These are phyloP conservation scores for Poicephalus gulielmi DNA, from an alignment of 2,113 vertebrate genomes.

Conservation along the genomic window DNA sequence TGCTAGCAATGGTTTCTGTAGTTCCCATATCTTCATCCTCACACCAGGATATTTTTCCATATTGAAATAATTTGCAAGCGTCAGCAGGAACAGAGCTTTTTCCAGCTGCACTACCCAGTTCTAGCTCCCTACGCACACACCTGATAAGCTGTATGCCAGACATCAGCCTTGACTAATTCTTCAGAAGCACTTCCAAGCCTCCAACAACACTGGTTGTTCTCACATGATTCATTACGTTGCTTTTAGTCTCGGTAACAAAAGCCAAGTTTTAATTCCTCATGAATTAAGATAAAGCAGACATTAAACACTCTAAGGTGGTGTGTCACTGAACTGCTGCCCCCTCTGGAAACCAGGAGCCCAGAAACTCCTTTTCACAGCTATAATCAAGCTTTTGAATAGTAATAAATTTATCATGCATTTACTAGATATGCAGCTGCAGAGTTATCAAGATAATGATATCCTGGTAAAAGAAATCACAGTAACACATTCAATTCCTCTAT, in stretches of 20 bases:
- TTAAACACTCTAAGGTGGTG: background rate
- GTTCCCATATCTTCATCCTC: background rate
- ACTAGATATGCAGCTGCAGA: background rate
- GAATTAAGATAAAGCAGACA: background rate
- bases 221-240: background rate
- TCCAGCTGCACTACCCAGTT: background rate
- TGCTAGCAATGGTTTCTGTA: background rate
- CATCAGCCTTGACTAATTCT: background rate
- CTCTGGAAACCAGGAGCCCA: background rate
- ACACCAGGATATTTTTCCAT: background rate
- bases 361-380: background rate
- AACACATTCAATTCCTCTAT: background rate
- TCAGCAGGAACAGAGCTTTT: background rate
- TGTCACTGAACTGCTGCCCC: background rate
- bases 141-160: background rate
- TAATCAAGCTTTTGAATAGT: background rate
- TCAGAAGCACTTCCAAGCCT: background rate
- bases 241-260: background rate
- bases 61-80: background rate
- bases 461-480: background rate
- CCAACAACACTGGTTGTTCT: background rate
- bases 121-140: accelerated
- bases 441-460: background rate
- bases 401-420: background rate
- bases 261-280: background rate